Evolutionary conservation across 1,140 invertebrate genomes (phyloP).

Genomic region (Drosophila subpulchrella): DNA sequence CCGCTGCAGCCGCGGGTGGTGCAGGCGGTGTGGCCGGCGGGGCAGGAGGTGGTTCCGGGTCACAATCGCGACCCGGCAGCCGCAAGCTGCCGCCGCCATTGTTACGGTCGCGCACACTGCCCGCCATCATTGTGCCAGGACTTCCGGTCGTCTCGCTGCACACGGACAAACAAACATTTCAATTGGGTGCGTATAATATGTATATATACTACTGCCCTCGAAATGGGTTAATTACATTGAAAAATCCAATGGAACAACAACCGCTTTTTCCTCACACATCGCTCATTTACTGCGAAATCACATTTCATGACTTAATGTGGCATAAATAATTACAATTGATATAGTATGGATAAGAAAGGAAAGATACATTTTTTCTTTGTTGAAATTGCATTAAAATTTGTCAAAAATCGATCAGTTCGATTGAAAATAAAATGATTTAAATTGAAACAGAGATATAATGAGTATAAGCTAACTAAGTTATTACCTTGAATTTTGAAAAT

Average conservation of each 20-base stretch:
- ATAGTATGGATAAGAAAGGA: no score
- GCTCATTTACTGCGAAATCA: not conserved
- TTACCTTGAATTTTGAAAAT: no score
- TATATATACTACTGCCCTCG: not conserved
- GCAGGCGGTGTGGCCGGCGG: slow-evolving; percentile 85
- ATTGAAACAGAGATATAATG: no score
- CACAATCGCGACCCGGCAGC: slow-evolving; percentile 81
- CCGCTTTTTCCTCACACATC: not conserved
- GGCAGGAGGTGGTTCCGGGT: slow-evolving; percentile 77
- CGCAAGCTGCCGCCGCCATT: slow-evolving; percentile 89
- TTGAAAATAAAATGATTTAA: no score
- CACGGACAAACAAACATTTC: slow-evolving; percentile 87
- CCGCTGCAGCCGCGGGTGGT: slow-evolving; percentile 84
- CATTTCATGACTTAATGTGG: slow-evolving; percentile 8
- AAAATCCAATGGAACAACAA: not conserved
- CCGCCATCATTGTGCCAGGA: slow-evolving; percentile 95
- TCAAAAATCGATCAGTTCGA: no score
- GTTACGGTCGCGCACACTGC: slow-evolving; percentile 92
- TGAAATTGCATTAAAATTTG: no score
- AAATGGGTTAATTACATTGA: slow-evolving; percentile 15
- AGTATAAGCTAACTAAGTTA: no score
- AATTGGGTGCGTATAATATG: slow-evolving; percentile 75
- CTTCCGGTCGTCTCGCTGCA: slow-evolving; percentile 93
- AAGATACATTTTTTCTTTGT: no score
- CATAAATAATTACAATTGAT: not conserved